These are phyloP conservation scores for Meloidogyne floridensis DNA, from an alignment of 1,140 invertebrate genomes.

Conservation along the genomic window DNA sequence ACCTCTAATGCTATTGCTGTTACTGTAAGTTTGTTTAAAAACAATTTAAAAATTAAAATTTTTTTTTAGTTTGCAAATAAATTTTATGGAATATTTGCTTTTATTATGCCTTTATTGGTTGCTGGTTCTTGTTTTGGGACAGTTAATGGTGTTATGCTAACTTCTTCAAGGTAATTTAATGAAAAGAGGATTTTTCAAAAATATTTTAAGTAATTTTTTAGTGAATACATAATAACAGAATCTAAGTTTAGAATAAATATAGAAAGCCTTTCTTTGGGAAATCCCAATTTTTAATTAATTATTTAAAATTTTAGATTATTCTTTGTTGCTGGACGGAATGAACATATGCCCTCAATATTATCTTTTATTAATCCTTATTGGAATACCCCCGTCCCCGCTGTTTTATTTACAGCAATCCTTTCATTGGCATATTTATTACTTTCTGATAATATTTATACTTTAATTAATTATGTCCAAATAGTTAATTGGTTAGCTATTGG, in stretches of 20 bases:
- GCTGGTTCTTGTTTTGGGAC: slow-evolving; percentile 96
- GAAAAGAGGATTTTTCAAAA: no score
- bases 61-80: slow-evolving; percentile 77
- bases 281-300: background rate
- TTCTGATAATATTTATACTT: slow-evolving; percentile 86
- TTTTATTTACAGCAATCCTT: slow-evolving; percentile 57
- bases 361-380: slow-evolving; percentile 63
- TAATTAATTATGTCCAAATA: slow-evolving; percentile 81
- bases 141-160: slow-evolving; percentile 95
- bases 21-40: slow-evolving; percentile 29
- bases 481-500: slow-evolving; percentile 98
- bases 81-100: slow-evolving; percentile 86
- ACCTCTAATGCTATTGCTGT: slow-evolving; percentile 94
- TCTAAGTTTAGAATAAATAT: no score
- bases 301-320: slow-evolving; percentile 61
- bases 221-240: no score
- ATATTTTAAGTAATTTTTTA: no score
- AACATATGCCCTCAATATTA: slow-evolving; percentile 62
- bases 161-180: slow-evolving; percentile 75
- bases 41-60: background rate
- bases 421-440: slow-evolving; percentile 78
- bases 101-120: slow-evolving; percentile 94
- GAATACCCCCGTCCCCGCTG: slow-evolving; percentile 63
- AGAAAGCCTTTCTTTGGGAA: no score
- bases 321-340: slow-evolving; percentile 65